These are phyloP conservation scores for Chiloscyllium plagiosum DNA, from an alignment of 2,113 vertebrate genomes.

Conservation along the genomic window DNA sequence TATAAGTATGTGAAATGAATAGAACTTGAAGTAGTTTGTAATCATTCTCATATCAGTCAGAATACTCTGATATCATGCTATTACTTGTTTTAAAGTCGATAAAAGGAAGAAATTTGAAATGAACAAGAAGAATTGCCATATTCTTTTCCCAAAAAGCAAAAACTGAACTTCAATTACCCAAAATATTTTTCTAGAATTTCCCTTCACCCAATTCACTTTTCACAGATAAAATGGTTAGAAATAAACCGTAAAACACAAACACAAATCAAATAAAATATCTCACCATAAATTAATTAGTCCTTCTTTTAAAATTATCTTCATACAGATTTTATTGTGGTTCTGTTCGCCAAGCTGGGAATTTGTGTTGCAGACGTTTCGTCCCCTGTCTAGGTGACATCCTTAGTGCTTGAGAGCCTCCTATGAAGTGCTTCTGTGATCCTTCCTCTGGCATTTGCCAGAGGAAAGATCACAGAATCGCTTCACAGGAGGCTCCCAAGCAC, in stretches of 20 bases:
- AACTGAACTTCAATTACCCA: background rate
- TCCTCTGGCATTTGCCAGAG: too few species aligned
- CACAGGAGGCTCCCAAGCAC: too few species aligned
- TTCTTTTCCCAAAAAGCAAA: background rate
- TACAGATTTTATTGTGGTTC: background rate
- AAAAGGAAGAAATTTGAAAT: background rate
- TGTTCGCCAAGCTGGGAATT: too few species aligned
- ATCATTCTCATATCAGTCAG: background rate
- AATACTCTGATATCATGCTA: background rate
- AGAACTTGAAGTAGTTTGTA: background rate
- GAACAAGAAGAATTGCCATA: background rate
- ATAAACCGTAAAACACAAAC: background rate
- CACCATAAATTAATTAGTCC: background rate
- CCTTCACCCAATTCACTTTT: background rate
- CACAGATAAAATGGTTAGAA: background rate
- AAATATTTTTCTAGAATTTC: background rate
- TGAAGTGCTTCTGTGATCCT: too few species aligned
- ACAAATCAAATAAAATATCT: background rate
- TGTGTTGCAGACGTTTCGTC: too few species aligned
- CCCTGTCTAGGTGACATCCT: too few species aligned
- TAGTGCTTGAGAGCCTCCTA: too few species aligned
- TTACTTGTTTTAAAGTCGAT: background rate
- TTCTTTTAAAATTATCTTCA: background rate
- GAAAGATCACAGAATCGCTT: too few species aligned
- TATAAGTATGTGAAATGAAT: background rate